Evolutionary conservation across 2,888 invertebrate genomes (phyloP), one percentile per base, ranked within the genome.

Genomic region (Agrilus cyanescens): DNA sequence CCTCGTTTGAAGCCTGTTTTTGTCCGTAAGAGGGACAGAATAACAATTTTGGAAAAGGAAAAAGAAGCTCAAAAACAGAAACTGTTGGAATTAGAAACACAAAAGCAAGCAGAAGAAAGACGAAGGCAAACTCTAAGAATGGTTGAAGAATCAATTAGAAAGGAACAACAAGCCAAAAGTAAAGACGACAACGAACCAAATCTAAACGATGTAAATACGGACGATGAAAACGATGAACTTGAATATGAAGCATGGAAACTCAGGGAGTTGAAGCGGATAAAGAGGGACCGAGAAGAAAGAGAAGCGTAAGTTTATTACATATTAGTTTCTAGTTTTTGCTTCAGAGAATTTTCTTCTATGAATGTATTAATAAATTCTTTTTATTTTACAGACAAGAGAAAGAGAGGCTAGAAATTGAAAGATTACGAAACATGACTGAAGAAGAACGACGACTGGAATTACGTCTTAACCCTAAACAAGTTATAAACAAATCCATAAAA

Each of bases 171-270:
- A 50, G 72, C 69, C 37, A 78, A 74, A 57, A 57, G 60, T 38
- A 75, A 74, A 44, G 79, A 85, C 58, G 76, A 79, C 48, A 77
- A 80, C 55, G 82, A 87, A 65, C 82, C 85, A 3, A 78, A 82
- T 53, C 73, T 91, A 4, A 80, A 86, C 50, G 87, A 90, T 60
- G 85, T 93, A 2, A 86, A 86, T 58, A 93, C 91, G 0, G 93
- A 93, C 52, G 94, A 95, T 61, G 96, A 96, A 60, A 93, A 93
- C 59, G 93, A 94, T 57, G 95, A 96, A 62, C 77, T 93, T 7
- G 94, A 93, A 59, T 98, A 97, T 57, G 97, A 98, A 65, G 80
- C 88, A 0, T 99, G 98, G 98, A 98, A 99, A 67, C 68, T 97
- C 25, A 75, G 98, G 14, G 98, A 99, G 70, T 73, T 99, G 62